These are phyloP conservation scores for Euura lappo DNA, from an alignment of 1,140 invertebrate species.

Conservation along the genomic window DNA sequence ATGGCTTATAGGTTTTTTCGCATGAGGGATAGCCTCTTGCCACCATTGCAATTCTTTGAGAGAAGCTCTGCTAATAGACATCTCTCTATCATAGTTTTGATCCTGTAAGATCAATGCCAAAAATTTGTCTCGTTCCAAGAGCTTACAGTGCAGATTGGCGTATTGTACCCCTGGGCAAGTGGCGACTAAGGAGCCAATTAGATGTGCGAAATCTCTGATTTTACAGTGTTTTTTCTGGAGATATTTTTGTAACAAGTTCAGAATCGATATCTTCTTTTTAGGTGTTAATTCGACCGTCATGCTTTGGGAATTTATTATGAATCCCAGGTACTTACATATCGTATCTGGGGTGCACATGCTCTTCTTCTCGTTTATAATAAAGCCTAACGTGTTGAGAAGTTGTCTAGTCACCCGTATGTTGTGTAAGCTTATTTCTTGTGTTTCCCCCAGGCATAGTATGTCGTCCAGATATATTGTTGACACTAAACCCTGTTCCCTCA, in stretches of 20 bases:
- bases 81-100: constrained; percentile 6
- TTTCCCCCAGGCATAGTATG: constrained; percentile 24
- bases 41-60: constrained; percentile 31
- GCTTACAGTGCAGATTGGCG: constrained; percentile 24
- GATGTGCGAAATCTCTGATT: constrained; percentile 28
- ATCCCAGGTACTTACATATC: constrained; percentile 25
- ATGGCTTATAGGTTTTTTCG: constrained; percentile 17
- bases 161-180: constrained; percentile 23
- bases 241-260: not conserved
- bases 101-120: constrained; percentile 13
- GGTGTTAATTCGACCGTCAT: constrained; percentile 2
- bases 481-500: constrained; percentile 16
- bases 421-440: constrained; percentile 27
- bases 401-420: not conserved
- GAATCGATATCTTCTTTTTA: not conserved
- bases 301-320: constrained; percentile 8
- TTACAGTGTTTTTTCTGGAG: constrained; percentile 9
- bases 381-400: constrained; percentile 13
- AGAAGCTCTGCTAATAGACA: not conserved
- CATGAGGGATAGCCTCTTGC: constrained; percentile 20
- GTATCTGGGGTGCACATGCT: not conserved
- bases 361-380: constrained; percentile 22
- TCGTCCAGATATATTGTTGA: constrained; percentile 24
- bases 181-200: constrained; percentile 23
- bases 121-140: constrained; percentile 9